Percentiles rank a stretch among this genome's conserved stretches.
Evolutionary conservation across 92 coral and sea anemone species (phyloP).

Genomic region (Paragorgia papillata): DNA sequence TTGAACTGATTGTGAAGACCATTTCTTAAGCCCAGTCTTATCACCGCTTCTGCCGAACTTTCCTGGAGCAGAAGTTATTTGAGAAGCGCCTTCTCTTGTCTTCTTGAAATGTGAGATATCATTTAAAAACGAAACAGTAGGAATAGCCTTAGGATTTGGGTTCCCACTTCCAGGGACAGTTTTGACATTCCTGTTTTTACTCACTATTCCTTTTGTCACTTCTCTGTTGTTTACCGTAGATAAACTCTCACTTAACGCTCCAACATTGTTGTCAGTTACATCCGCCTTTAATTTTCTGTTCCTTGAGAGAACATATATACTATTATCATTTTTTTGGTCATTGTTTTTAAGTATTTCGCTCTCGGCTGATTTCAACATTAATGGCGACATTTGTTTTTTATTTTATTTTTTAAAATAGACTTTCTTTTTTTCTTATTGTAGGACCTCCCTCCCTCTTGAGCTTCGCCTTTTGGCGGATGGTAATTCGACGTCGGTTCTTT

Average conservation of each 20-base stretch:
- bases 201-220: not conserved
- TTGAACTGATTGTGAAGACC: not conserved
- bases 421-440: conserved; percentile 18
- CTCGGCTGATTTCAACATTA: too few species aligned
- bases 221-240: not conserved
- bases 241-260: not conserved
- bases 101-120: too few species aligned
- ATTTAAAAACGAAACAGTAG: too few species aligned
- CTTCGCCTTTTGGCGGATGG: too few species aligned
- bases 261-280: not conserved
- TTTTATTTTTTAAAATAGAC: not conserved
- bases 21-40: too few species aligned
- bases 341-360: conserved; percentile 10
- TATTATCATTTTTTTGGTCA: conserved; percentile 16
- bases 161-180: too few species aligned
- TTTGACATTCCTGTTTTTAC: too few species aligned
- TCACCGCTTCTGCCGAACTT: too few species aligned
- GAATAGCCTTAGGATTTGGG: too few species aligned
- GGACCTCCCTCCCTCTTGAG: conserved; percentile 18
- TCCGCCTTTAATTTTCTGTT: not conserved
- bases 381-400: conserved; percentile 10
- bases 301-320: not conserved
- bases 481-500: conserved; percentile 2
- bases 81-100: too few species aligned
- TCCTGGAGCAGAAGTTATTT: too few species aligned